These are phyloP conservation scores for Thaumatotibia leucotreta DNA, from an alignment of 1,140 invertebrate species.

Conservation along the genomic window DNA sequence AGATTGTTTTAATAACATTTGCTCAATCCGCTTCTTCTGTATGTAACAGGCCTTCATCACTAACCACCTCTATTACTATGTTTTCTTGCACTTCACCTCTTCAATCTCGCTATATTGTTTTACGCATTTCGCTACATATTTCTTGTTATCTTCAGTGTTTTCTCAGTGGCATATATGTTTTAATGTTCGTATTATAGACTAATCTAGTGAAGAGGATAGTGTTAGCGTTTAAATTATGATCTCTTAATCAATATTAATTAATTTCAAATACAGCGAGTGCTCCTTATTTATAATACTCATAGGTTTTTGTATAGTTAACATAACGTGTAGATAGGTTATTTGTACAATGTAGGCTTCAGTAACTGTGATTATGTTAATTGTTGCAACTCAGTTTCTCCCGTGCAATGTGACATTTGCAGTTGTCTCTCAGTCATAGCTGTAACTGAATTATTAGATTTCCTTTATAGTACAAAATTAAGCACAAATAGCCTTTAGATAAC, in stretches of 20 bases:
- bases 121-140: conserved; percentile 31
- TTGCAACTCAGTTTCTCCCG: conserved; percentile 6
- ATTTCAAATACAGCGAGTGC: conserved; percentile 60
- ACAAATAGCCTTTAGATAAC: conserved; percentile 29
- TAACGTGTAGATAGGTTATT: conserved; percentile 38
- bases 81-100: not conserved
- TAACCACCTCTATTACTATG: not conserved
- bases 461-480: conserved; percentile 34
- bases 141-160: conserved; percentile 20
- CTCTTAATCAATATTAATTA: conserved; percentile 77
- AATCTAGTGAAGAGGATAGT: conserved; percentile 63
- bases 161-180: conserved; percentile 59
- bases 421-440: not conserved
- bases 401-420: not conserved
- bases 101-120: conserved; percentile 11
- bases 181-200: conserved; percentile 62
- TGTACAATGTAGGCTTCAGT: conserved; percentile 34
- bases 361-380: conserved; percentile 33
- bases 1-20: conserved; percentile 67
- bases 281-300: conserved; percentile 75
- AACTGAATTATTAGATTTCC: conserved; percentile 16
- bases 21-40: conserved; percentile 58
- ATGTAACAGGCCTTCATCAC: not conserved
- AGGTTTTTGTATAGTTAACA: conserved; percentile 63
- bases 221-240: conserved; percentile 72